Percentiles rank a stretch among this genome's conserved stretches.
Evolutionary conservation across 2,888 invertebrate genomes (phyloP).

Genomic region (Pheosia tremula): DNA sequence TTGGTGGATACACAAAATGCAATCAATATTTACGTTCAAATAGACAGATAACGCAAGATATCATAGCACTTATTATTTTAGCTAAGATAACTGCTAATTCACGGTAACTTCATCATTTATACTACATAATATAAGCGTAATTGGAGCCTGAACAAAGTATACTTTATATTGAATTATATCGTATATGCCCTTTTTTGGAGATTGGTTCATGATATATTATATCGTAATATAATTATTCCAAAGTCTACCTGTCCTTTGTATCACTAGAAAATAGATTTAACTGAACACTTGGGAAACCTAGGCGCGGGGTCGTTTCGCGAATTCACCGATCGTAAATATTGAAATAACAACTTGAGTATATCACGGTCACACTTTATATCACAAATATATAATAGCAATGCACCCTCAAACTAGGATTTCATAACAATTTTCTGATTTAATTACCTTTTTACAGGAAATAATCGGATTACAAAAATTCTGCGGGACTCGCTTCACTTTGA

Average conservation of each 20-base stretch:
- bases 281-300: conserved; percentile 25
- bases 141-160: background rate
- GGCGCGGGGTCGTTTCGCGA: conserved; percentile 26
- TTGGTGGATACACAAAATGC: background rate
- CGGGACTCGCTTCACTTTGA: conserved; percentile 38
- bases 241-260: conserved; percentile 8
- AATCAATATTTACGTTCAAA: background rate
- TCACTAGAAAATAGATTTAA: conserved; percentile 14
- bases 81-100: no score
- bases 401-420: conserved; percentile 47
- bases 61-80: background rate
- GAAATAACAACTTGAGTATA: conserved; percentile 29
- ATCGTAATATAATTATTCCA: background rate
- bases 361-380: conserved; percentile 11
- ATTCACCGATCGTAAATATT: conserved; percentile 22
- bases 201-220: no score
- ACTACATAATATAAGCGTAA: background rate
- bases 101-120: background rate
- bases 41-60: background rate
- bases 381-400: conserved; percentile 14
- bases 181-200: no score
- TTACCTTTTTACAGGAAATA: conserved; percentile 55
- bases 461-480: conserved; percentile 31
- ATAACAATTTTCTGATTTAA: conserved; percentile 45
- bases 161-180: no score